Evolutionary conservation across 1,140 invertebrate species (phyloP), one percentile per base, ranked within the genome.

Genomic region (Lordiphosa collinella): DNA sequence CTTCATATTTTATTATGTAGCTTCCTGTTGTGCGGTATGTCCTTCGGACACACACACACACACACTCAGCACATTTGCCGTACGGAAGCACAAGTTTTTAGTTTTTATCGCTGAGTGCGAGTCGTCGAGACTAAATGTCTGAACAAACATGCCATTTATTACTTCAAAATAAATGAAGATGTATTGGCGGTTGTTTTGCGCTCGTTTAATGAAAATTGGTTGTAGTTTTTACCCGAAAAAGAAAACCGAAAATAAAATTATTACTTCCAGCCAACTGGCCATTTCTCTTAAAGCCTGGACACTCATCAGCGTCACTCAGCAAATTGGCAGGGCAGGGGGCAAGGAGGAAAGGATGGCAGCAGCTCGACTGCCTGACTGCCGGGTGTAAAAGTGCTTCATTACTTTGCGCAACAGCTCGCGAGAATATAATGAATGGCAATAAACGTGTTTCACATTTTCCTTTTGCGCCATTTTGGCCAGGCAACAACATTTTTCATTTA

Each of bases 371-470:
- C 14, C 25, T 2, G 36, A 48, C 76, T 44, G 76, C 53, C 40
- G 41, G 41, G 54, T 57, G 55, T 49, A 59, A 73, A 84, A 84
- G 79, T 70, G 79, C 79, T 84, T 84, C 78, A 84, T 84, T 84
- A 84, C 78, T 84, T 82, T 84, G 78, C 79, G 79, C 79, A 84
- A 65, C 78, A 84, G 78, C 78, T 84, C 78, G 78, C 78, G 73
- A 78, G 79, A 84, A 84, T 85, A 84, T 84, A 84, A 84, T 84
- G 78, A 84, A 84, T 84, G 79, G 78, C 78, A 78, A 84, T 84
- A 84, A 84, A 84, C 78, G 78, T 85, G 78, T 84, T 84, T 84
- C 79, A 72, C 72, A 82, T 82, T 82, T 82, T 82, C 67, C 58
- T 78, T 82, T 59, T 62, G 43, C 36, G 57, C 54, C 58, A 13